Conservation (phyloP, 1,140 invertebrate species). For the Neoseiulus cucumeris region DNA sequence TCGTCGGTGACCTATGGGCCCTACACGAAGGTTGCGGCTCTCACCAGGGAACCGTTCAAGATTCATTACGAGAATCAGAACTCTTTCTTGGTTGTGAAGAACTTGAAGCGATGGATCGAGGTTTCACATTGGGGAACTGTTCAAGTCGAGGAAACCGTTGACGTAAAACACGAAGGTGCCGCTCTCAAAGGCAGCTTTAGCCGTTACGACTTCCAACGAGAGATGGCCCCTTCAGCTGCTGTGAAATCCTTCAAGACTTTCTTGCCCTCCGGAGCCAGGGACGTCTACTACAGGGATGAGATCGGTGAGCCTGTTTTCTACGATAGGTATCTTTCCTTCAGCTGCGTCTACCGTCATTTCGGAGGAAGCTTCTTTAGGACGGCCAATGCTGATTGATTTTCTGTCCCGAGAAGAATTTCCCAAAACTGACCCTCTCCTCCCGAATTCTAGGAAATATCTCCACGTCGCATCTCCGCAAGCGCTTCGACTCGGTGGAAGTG, state of each 20-base stretch:
- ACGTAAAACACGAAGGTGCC: slow-evolving; percentile 77
- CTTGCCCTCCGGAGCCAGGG: slow-evolving; percentile 65
- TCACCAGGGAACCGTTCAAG: slow-evolving; percentile 29
- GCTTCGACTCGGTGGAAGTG: slow-evolving; percentile 77
- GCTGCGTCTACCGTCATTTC: no score
- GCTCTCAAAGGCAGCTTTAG: slow-evolving; percentile 84
- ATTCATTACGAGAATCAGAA: slow-evolving; percentile 90
- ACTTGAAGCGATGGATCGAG: slow-evolving; percentile 67
- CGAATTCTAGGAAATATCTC: slow-evolving; percentile 60
- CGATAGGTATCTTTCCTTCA: no score
- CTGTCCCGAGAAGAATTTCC: no score
- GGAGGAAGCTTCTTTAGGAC: no score
- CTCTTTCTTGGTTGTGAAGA: slow-evolving; percentile 73
- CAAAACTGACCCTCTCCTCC: neutral
- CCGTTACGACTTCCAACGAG: slow-evolving; percentile 78
- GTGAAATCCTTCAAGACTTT: slow-evolving; percentile 81
- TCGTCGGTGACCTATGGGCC: slow-evolving; percentile 64
- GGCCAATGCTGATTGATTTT: no score
- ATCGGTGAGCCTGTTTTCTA: slow-evolving; percentile 38
- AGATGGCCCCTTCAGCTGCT: slow-evolving; percentile 58
- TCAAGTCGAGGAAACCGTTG: slow-evolving; percentile 81
- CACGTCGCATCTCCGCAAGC: slow-evolving; percentile 69
- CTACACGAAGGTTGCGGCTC: slow-evolving; percentile 48
- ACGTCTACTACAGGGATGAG: slow-evolving; percentile 87
- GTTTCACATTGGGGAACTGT: slow-evolving; percentile 99